Conservation (phyloP, 1,140 invertebrate species). For the Microvelia longipes region DNA sequence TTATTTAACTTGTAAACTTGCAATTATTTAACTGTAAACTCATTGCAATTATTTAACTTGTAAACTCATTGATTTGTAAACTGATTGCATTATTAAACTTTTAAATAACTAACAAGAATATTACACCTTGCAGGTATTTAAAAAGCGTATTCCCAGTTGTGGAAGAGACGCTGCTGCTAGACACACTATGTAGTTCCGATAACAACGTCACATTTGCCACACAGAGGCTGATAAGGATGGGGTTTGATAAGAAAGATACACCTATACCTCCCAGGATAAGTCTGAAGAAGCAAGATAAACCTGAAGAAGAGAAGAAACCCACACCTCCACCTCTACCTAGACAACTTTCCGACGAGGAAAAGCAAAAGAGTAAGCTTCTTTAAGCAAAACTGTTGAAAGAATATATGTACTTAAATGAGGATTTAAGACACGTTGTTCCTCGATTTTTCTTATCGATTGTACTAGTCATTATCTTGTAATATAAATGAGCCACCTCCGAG, state of each 20-base stretch:
- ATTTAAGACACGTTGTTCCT: too few relatives aligned
- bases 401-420: neutral
- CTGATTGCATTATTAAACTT: too few relatives aligned
- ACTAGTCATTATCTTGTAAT: too few relatives aligned
- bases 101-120: too few relatives aligned
- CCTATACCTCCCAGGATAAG: conserved; percentile 28
- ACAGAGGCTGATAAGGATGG: conserved; percentile 57
- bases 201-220: conserved; percentile 77
- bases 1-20: too few relatives aligned
- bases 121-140: conserved; percentile 62
- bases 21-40: too few relatives aligned
- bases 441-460: too few relatives aligned
- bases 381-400: too few relatives aligned
- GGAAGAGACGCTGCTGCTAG: conserved; percentile 72
- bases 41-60: too few relatives aligned
- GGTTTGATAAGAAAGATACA: conserved; percentile 59
- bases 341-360: conserved; percentile 52
- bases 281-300: conserved; percentile 24
- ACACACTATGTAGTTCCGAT: conserved; percentile 64
- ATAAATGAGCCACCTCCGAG: too few relatives aligned
- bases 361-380: conserved; percentile 54
- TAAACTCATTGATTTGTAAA: too few relatives aligned
- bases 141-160: conserved; percentile 82
- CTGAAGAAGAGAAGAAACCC: conserved; percentile 31
- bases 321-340: conserved; percentile 36